phyloP scores from a whole-genome alignment of 2,888 invertebrate genomes.

The Agrotis puta region DNA sequence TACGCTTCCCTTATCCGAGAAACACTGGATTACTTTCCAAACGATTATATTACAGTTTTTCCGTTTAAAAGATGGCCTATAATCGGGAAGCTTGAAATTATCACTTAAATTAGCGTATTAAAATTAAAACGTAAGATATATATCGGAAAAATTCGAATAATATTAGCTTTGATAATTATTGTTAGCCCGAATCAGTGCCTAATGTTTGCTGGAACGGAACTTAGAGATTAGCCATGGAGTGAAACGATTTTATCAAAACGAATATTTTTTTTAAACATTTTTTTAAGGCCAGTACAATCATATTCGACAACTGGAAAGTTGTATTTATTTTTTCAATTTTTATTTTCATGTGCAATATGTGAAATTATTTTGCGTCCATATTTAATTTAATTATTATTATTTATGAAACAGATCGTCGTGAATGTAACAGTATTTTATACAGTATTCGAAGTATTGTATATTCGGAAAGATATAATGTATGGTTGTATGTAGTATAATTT shows the following conservation, averaged over 20 bases:
- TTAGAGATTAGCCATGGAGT: conserved; percentile 80
- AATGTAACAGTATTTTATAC: conserved; percentile 87
- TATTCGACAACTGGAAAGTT: conserved; percentile 33
- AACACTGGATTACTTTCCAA: conserved; percentile 70
- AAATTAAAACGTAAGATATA: conserved; percentile 78
- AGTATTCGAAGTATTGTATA: conserved; percentile 82
- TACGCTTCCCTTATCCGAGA: conserved; percentile 71
- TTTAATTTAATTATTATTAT: conserved; percentile 75
- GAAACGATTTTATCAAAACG: conserved; percentile 58
- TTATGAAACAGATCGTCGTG: conserved; percentile 78
- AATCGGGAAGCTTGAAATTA: conserved; percentile 72
- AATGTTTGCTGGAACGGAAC: conserved; percentile 79
- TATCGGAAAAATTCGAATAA: conserved; percentile 78
- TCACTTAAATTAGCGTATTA: conserved; percentile 70
- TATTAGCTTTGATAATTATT: conserved; percentile 87
- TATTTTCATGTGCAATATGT: conserved; percentile 86
- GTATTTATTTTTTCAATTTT: conserved; percentile 58
- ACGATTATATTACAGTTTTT: conserved; percentile 31
- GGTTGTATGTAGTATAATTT: conserved; percentile 72
- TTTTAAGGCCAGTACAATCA: conserved; percentile 65
- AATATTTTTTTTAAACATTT: conserved; percentile 46
- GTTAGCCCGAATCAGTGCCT: conserved; percentile 89
- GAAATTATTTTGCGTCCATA: conserved; percentile 90
- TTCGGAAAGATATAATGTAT: conserved; percentile 66
- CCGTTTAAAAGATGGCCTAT: conserved; percentile 70